Evolutionary conservation across 2,888 invertebrate species (phyloP), one percentile per base, ranked within the genome.

Genomic region (Patella depressa): DNA sequence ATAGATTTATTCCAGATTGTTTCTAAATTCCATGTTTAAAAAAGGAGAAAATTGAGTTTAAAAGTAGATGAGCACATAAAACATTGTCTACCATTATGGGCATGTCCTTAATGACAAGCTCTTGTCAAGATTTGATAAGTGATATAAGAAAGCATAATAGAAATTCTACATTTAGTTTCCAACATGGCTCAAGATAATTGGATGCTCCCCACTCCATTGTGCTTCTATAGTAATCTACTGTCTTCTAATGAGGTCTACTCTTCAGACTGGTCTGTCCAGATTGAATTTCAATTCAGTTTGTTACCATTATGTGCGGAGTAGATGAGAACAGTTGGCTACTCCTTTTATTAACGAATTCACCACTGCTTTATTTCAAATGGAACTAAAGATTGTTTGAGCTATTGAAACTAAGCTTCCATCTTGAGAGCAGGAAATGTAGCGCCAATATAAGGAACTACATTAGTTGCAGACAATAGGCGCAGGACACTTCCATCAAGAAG

Each of bases 241-340:
- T 53, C 74, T 45, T 45, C 74, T 74, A 74, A 74, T 74, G 74
- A 74, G 45, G 74, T 53, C 75, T 75, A 75, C 71, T 75, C 75
- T 71, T 54, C 54, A 70, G 71, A 53, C 19, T 54, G n/a, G 15
- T 70, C 70, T 71, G 71, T 71, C 75, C 29, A 71, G 71, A 75
- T 75, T 75, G 75, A 75, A 75, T 75, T 75, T 75, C 75, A 75
- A 69, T 75, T 71, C 75, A 71, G 54, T 71, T 75, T 75, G 53
- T 70, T 71, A 45, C 75, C 45, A 75, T 75, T 75, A 70, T 75
- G 70, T 71, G 71, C 34, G 24, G 75, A 71, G 69, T 55, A 70
- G 54, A 54, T 71, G 71, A 19, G 65, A 65, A 65, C 65, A 65
- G 65, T 65, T 65, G 65, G 65, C 65, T 65, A 65, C 65, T 65